phyloP scores from a whole-genome alignment of 2,888 invertebrate genomes.

The Congeria kusceri region DNA sequence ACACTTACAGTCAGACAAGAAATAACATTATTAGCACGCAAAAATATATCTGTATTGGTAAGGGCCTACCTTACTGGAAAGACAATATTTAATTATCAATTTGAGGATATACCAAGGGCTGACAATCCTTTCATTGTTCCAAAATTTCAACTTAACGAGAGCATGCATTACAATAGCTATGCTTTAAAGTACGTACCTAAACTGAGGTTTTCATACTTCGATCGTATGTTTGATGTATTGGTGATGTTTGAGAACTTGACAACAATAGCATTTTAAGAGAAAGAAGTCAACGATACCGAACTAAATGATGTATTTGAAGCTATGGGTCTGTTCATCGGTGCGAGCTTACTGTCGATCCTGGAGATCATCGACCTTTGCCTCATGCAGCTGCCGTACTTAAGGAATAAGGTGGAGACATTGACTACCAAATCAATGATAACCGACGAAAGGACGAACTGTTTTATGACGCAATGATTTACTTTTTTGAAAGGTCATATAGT shows the following conservation, averaged over 20 bases:
- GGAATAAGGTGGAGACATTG: constrained; percentile 50
- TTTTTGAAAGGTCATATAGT: no score
- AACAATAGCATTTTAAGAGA: constrained; percentile 47
- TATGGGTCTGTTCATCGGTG: constrained; percentile 73
- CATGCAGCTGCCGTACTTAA: constrained; percentile 63
- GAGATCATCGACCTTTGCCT: no score
- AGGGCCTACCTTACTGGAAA: constrained; percentile 70
- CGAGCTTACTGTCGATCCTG: no score
- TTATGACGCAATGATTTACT: constrained; percentile 32
- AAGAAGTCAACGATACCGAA: constrained; percentile 56
- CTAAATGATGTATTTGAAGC: constrained; percentile 48
- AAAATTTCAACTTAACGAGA: constrained; percentile 65
- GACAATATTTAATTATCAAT: constrained; percentile 73
- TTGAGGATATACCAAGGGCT: constrained; percentile 49
- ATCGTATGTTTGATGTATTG: constrained; percentile 41
- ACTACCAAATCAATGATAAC: no score
- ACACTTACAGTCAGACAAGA: constrained; percentile 65
- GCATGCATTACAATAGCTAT: constrained; percentile 65
- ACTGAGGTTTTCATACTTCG: constrained; percentile 52
- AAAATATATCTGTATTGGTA: constrained; percentile 70
- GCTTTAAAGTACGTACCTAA: constrained; percentile 59
- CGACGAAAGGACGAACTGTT: constrained; percentile 42
- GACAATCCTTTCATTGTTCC: constrained; percentile 72
- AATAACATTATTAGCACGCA: constrained; percentile 64
- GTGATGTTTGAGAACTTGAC: constrained; percentile 51